Base-by-base conservation (phyloP, 1,140 invertebrate genomes). In the Bradysia coprophila region DNA sequence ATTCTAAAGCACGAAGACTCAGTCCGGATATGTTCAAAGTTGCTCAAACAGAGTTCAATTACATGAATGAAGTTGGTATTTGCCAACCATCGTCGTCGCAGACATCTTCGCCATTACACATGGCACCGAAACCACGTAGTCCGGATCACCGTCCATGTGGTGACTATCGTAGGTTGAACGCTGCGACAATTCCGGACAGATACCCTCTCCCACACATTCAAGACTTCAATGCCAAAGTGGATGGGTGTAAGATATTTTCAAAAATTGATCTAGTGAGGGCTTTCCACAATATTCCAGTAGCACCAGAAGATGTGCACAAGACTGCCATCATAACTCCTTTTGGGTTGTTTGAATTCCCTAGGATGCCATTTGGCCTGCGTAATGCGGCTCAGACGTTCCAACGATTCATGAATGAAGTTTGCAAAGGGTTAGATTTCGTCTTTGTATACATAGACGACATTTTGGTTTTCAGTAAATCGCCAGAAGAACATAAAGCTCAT, bases 391-490 rank as follows among this genome's bases (percentile, higher is more conserved):
- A 55, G 43, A 50, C 46, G 24, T 36, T 49, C 21, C 45, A 49
- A 41, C 2, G 45, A 11, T 45, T 46, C 23, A 43, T 47, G 3
- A 23, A 53, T 19, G 20, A 38, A 41, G 19, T 46, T n/a, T 11
- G 49, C 13, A 21, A 40, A 20, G 54, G 34, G 10, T 45, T 57
- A 9, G 50, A 55, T 40, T 55, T 53, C 32, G 19, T 19, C 18
- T 51, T 56, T 36, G 47, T 58, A 2, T 73, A 68, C 45, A 20
- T 73, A 0, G 71, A 72, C 46, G 70, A 71, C 45, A 57, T 73
- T n/a, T 46, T 70, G 2, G 47, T 71, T 2, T 59, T 51, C 28
- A 55, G 51, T 9, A 43, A 39, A 13, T 28, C 19, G 9, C 19
- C 38, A n/a, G 46, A 50, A 13, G 45, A 61, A 38, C 61, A 64